Conservation (phyloP, 1,140 invertebrate genomes). For the Pogonomyrmex barbatus region DNA sequence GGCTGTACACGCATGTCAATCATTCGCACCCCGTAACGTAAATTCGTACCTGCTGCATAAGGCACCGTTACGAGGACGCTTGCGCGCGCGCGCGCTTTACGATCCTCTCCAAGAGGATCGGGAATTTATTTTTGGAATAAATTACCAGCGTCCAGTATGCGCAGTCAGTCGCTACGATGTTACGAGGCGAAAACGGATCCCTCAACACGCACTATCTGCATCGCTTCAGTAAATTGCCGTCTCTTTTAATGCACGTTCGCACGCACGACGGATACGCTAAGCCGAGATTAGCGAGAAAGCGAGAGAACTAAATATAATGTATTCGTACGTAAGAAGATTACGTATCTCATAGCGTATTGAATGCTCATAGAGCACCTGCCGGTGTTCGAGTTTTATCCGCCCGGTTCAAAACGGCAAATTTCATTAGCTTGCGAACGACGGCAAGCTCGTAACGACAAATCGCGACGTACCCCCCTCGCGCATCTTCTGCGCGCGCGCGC, state of each 20-base stretch:
- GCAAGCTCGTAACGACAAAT: not conserved
- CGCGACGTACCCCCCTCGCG: not conserved
- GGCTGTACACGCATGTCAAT: constrained; percentile 48
- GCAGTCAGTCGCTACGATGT: not conserved
- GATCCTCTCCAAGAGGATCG: constrained; percentile 33
- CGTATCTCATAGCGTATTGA: not conserved
- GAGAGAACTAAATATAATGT: constrained; percentile 11
- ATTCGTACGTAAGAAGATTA: constrained; percentile 20
- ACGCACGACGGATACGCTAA: not conserved
- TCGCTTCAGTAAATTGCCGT: constrained; percentile 30
- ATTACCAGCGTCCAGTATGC: constrained; percentile 24
- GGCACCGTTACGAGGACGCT: not conserved
- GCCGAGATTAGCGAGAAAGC: constrained; percentile 19
- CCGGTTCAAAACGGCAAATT: not conserved
- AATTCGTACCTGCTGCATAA: constrained; percentile 37
- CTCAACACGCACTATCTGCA: constrained; percentile 30
- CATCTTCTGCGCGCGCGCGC: not conserved
- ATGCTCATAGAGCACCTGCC: not conserved
- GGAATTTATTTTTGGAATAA: constrained; percentile 50
- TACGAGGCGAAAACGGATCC: constrained; percentile 34
- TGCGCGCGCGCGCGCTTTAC: not conserved
- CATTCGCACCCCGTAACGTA: constrained; percentile 33
- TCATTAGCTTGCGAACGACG: not conserved
- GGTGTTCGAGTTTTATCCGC: not conserved
- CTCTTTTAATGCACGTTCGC: constrained; percentile 28